Evolutionary conservation across 2,113 vertebrate genomes (phyloP).

Genomic region (Furnarius figulus): DNA sequence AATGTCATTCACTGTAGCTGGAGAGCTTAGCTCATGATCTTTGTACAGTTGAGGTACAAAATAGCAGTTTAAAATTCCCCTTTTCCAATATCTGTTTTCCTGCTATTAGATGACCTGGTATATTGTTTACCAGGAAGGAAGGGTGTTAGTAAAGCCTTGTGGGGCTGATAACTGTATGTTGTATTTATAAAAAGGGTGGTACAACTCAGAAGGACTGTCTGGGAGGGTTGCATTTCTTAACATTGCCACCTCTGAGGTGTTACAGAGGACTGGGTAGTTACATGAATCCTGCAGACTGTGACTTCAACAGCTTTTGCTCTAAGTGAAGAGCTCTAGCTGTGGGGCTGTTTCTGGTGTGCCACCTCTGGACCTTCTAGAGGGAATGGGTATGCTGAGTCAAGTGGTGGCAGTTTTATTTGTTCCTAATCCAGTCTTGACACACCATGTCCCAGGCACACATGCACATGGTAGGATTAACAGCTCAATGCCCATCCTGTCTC

Average conservation of each 20-base stretch:
- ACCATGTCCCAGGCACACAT: neutral
- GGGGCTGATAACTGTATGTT: neutral
- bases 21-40: neutral
- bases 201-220: neutral
- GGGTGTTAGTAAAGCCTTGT: neutral
- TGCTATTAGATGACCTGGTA: neutral
- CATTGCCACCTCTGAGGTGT: neutral
- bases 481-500: neutral
- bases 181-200: neutral
- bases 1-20: neutral
- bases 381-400: neutral
- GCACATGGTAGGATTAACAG: neutral
- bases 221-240: neutral
- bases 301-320: neutral
- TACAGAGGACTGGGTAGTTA: neutral
- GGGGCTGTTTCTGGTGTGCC: neutral
- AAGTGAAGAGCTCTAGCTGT: neutral
- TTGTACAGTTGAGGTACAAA: neutral
- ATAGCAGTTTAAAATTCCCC: neutral
- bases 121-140: neutral
- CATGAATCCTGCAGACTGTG: neutral
- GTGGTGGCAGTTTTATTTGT: neutral
- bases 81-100: neutral
- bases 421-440: neutral
- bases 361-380: neutral